Conservation (phyloP, 2,888 invertebrate species). For the Malthinus flaveolus region DNA sequence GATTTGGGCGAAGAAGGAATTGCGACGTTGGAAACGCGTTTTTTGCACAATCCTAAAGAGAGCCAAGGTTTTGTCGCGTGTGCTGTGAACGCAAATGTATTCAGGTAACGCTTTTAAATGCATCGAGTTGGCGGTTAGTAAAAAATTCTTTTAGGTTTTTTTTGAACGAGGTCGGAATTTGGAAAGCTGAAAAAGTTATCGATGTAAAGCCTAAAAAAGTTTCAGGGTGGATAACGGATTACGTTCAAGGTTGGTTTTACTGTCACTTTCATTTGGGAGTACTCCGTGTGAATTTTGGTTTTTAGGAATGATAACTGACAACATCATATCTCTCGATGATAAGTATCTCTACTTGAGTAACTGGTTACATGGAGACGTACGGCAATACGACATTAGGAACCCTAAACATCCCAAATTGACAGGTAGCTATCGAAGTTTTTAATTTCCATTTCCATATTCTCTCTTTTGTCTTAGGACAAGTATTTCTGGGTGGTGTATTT, state of each 20-base stretch:
- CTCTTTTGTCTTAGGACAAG: slow-evolving; percentile 59
- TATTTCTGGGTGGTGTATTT: slow-evolving; percentile 85
- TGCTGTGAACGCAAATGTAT: slow-evolving; percentile 79
- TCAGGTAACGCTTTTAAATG: slow-evolving; percentile 59
- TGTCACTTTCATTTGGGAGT: slow-evolving; percentile 25
- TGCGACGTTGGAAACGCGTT: slow-evolving; percentile 90
- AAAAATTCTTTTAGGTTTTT: slow-evolving; percentile 61
- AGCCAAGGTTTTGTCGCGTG: slow-evolving; percentile 89
- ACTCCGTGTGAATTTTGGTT: slow-evolving; percentile 10
- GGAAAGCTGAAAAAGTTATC: slow-evolving; percentile 84
- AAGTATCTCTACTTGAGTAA: slow-evolving; percentile 86
- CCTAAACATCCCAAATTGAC: slow-evolving; percentile 78
- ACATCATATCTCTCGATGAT: slow-evolving; percentile 92
- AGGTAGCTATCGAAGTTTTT: slow-evolving; percentile 41
- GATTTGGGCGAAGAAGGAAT: slow-evolving; percentile 84
- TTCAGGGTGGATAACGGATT: slow-evolving; percentile 64
- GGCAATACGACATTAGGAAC: slow-evolving; percentile 92
- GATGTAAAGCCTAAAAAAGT: slow-evolving; percentile 80
- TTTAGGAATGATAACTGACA: slow-evolving; percentile 88
- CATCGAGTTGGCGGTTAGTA: too few relatives aligned
- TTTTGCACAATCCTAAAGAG: slow-evolving; percentile 88
- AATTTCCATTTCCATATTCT: not conserved
- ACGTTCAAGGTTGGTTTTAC: slow-evolving; percentile 64
- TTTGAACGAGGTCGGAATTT: slow-evolving; percentile 64
- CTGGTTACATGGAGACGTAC: slow-evolving; percentile 93